Evolutionary conservation across 2,797 vertebrate species (phyloP).

Genomic region (Trematomus bernacchii): DNA sequence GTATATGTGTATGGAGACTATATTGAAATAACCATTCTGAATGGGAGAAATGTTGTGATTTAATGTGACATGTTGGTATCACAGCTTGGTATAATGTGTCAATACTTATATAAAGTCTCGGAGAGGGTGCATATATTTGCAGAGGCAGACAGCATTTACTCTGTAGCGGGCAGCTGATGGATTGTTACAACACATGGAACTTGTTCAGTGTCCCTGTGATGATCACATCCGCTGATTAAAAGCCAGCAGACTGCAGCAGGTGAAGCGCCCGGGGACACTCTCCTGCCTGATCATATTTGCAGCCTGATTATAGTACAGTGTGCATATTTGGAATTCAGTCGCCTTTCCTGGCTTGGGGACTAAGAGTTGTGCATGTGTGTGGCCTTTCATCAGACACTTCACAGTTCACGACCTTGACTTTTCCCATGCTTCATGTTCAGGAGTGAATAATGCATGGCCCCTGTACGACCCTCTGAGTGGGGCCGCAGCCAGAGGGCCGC

Average conservation of each 20-base stretch:
- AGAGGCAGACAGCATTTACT: not conserved
- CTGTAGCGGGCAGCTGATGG: too few species aligned
- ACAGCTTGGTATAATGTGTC: not conserved
- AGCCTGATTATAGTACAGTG: not conserved
- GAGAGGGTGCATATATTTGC: not conserved
- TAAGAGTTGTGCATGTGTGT: not conserved
- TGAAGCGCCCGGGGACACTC: not conserved
- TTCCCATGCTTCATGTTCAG: slow-evolving; percentile 17
- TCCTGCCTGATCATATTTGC: slow-evolving; percentile 5
- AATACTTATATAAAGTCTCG: not conserved
- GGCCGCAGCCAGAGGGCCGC: not conserved
- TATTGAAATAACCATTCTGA: too few species aligned
- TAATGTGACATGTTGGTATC: too few species aligned
- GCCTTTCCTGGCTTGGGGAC: too few species aligned
- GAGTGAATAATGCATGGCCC: slow-evolving; percentile 26
- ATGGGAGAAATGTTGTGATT: too few species aligned
- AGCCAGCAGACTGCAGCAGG: not conserved
- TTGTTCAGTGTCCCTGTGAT: not conserved
- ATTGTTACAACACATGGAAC: not conserved
- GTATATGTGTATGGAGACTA: too few species aligned
- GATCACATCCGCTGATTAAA: not conserved
- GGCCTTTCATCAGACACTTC: not conserved
- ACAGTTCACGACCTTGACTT: slow-evolving; percentile 28
- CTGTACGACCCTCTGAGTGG: not conserved
- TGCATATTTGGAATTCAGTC: not conserved